A percentile compares a stretch with the other conserved stretches of the same genome.
phyloP scores from a whole-genome alignment of 2,113 vertebrate genomes.

The Tragelaphus buxtoni region DNA sequence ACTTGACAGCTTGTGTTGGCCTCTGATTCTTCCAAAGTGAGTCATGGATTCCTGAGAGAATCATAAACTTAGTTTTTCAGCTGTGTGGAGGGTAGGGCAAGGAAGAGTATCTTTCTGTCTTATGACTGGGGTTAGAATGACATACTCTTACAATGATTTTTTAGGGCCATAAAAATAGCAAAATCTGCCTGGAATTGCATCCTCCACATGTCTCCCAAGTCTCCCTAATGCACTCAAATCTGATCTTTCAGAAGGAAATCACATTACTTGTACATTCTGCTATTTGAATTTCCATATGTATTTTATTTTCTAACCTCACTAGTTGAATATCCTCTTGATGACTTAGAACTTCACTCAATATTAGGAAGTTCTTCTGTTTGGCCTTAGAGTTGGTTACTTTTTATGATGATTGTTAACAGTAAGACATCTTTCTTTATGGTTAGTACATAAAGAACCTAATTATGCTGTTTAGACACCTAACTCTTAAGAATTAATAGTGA shows the following conservation, averaged over 20 bases:
- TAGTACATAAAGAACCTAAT: constrained; percentile 29
- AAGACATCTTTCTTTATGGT: constrained; percentile 26
- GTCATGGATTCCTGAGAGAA: constrained; percentile 62
- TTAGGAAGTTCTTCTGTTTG: constrained; percentile 11
- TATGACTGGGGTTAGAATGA: constrained; percentile 41
- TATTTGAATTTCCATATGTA: not conserved
- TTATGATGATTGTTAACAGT: constrained; percentile 42
- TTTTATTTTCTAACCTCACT: not conserved
- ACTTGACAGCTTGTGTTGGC: not conserved
- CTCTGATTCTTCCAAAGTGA: constrained; percentile 45
- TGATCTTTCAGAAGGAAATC: constrained; percentile 11
- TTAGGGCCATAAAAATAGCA: constrained; percentile 45
- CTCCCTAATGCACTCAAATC: not conserved
- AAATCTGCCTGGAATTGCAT: not conserved
- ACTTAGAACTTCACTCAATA: not conserved
- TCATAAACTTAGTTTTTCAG: constrained; percentile 54
- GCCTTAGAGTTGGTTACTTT: constrained; percentile 8
- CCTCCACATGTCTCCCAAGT: not conserved
- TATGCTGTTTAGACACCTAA: constrained; percentile 1
- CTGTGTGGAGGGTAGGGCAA: constrained; percentile 39
- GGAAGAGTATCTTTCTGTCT: constrained; percentile 51
- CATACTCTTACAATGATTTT: constrained; percentile 49
- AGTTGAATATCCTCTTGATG: not conserved
- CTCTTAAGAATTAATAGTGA: not conserved
- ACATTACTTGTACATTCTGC: not conserved